phyloP scores from a whole-genome alignment of 2,888 invertebrate genomes.

The Drymonia ruficornis region DNA sequence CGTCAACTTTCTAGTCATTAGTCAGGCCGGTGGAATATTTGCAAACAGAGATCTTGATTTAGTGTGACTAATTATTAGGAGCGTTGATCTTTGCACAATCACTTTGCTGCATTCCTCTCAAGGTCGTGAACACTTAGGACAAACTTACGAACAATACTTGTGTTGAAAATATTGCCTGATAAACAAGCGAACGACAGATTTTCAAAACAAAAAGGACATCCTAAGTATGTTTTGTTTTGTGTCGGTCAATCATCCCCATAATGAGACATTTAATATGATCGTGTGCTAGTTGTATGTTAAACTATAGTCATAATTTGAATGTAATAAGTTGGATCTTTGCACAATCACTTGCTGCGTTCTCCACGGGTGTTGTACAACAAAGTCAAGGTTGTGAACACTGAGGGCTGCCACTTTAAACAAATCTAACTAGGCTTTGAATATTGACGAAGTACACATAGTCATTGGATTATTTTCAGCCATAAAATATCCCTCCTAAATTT shows the following conservation, averaged over 20 bases:
- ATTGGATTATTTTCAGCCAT: too few species aligned
- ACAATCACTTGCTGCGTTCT: slow-evolving; percentile 26
- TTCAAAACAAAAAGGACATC: too few species aligned
- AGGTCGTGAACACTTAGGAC: slow-evolving; percentile 5
- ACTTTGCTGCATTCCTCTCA: background rate
- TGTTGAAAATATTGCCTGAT: background rate
- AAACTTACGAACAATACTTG: too few species aligned
- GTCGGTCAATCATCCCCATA: too few species aligned
- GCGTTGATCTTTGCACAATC: background rate
- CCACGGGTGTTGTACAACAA: slow-evolving; percentile 30
- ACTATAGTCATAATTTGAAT: background rate
- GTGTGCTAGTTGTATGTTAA: too few species aligned
- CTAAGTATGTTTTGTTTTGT: too few species aligned
- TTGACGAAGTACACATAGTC: too few species aligned
- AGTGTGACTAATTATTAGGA: background rate
- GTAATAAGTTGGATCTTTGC: slow-evolving; percentile 16
- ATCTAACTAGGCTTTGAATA: too few species aligned
- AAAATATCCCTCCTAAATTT: too few species aligned
- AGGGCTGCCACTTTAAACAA: background rate
- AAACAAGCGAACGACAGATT: too few species aligned
- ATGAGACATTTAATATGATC: too few species aligned
- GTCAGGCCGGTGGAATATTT: slow-evolving; percentile 13
- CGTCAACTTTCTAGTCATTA: slow-evolving; percentile 27
- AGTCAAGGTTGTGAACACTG: slow-evolving; percentile 19
- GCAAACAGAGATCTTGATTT: slow-evolving; percentile 8